Conservation (phyloP, 2,888 invertebrate species). For the Himalopsyche japonica region DNA sequence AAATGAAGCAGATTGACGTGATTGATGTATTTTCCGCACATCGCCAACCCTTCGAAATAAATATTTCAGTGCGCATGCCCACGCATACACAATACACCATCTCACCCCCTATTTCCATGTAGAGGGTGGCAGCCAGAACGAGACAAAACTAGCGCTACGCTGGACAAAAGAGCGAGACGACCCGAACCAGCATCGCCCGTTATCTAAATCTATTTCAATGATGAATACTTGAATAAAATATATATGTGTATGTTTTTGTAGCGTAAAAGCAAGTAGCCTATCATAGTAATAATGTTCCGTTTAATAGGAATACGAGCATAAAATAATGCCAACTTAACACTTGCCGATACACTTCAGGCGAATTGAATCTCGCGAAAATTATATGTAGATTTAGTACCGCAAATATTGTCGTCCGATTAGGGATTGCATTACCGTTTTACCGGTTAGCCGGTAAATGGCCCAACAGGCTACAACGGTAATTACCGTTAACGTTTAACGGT, state of each 20-base stretch:
- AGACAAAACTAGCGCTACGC: conserved; percentile 13
- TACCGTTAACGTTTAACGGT: too few relatives aligned
- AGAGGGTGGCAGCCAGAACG: conserved; percentile 8
- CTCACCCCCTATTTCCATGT: background rate
- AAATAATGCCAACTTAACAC: background rate
- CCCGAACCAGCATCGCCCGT: background rate
- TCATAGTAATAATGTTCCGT: background rate
- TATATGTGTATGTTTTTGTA: background rate
- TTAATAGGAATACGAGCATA: background rate
- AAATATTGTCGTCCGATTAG: too few relatives aligned
- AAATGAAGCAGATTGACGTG: too few relatives aligned
- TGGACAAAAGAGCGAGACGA: background rate
- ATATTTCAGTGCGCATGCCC: conserved; percentile 26
- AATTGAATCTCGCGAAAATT: background rate
- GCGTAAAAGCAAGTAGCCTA: background rate
- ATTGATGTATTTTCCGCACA: too few relatives aligned
- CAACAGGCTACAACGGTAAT: too few relatives aligned
- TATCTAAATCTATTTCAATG: conserved; percentile 35
- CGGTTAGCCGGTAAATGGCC: too few relatives aligned
- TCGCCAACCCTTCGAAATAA: background rate
- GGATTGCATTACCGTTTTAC: too few relatives aligned
- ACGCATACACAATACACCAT: conserved; percentile 32
- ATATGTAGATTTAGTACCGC: too few relatives aligned
- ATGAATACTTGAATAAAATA: conserved; percentile 29
- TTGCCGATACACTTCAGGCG: background rate